Base-by-base conservation (phyloP, 2,113 vertebrate species). In the Pimephales promelas region DNA sequence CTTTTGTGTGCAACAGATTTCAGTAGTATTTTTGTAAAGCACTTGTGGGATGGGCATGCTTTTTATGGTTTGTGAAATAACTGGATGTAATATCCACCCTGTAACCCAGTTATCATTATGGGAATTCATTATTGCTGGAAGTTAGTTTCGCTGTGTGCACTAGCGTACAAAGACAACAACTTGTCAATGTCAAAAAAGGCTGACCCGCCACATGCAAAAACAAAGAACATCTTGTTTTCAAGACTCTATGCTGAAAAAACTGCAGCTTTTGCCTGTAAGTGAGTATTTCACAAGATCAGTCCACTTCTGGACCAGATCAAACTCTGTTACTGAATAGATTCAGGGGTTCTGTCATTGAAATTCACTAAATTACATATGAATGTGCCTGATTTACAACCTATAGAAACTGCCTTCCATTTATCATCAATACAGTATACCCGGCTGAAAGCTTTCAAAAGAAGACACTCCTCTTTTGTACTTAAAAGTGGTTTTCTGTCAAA, bases 301-400 rank as follows among this genome's bases (percentile, higher is more conserved):
- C 13, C 13, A 64, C 40, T 47, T 64, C 77, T 64, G 59, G 57
- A 47, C 57, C 31, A 61, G 75, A 57, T 31, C 77, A 79, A 62
- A 45, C 77, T 13, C 57, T 47, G n/a, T 45, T 31, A 13, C 0
- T 62, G 24, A 47, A 64, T 11, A 9, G 62, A 64, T 22, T n/a
- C 8, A 64, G 20, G 4, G 20, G 36, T 10, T 56, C 10, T 20
- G 1, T 57, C 0, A 20, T n/a, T 40, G 40, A 61, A 28, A 18
- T 49, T 9, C 20, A 5, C 5, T 57, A 24, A 52, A 74, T 26
- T 20, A 26, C 31, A 16, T 3, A 72, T 47, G n/a, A 72, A 72
- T 24, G 5, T 24, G 40, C 2, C 11, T 24, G 36, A 24, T 45
- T 11, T 45, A 71, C 68, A 59, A 24, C 4, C 56, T 59, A 20